Percentiles rank a stretch among this genome's conserved stretches.
These are phyloP conservation scores for Poecile atricapillus DNA, from an alignment of 2,113 vertebrate species.

Conservation along the genomic window DNA sequence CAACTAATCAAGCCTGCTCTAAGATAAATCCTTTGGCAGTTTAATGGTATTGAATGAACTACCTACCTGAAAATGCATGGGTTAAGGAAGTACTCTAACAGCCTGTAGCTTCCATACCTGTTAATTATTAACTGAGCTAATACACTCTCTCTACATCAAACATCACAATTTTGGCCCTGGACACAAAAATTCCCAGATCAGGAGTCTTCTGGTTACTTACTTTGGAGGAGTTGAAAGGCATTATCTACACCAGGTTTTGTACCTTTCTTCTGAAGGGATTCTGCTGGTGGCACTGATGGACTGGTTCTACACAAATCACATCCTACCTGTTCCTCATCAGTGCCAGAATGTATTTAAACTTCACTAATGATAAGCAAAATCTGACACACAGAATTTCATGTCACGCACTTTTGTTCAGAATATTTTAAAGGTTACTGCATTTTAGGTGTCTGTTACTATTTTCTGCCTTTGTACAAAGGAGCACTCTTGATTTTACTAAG, in stretches of 20 bases:
- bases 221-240: background rate
- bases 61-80: background rate
- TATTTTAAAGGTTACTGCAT: background rate
- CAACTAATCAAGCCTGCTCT: background rate
- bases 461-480: background rate
- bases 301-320: background rate
- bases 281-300: background rate
- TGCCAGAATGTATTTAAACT: background rate
- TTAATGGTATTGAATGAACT: background rate
- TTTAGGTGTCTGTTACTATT: background rate
- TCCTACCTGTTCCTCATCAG: background rate
- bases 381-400: background rate
- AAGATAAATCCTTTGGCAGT: background rate
- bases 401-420: background rate
- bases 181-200: background rate
- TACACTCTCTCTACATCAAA: background rate
- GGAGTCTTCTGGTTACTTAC: background rate
- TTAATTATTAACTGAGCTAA: slow-evolving; percentile 29
- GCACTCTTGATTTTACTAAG: background rate
- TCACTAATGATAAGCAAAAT: background rate
- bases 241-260: background rate
- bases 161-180: background rate
- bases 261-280: background rate
- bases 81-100: background rate
- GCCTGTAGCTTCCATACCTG: background rate